Evolutionary conservation across 2,113 vertebrate species (phyloP).

Genomic region (Epinephelus cyanopodus): DNA sequence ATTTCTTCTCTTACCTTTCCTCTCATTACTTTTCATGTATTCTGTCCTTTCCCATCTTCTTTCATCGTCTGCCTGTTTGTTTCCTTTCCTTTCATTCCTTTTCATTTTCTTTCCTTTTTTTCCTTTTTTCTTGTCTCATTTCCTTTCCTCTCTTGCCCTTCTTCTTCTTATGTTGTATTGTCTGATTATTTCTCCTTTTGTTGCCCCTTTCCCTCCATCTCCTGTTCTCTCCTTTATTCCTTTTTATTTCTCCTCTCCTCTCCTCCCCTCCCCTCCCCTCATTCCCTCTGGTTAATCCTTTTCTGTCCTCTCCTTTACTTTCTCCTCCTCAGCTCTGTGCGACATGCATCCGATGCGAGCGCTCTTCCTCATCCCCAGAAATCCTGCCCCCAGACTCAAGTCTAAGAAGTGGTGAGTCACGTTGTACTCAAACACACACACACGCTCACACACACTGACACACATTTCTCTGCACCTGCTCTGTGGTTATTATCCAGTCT

Average conservation of each 20-base stretch:
- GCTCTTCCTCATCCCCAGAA: slow-evolving; percentile 98
- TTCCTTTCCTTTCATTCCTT: too few relatives aligned
- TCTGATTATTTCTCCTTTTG: not conserved
- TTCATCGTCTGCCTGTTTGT: too few relatives aligned
- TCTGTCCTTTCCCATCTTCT: slow-evolving; percentile 11
- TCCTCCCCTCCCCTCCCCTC: not conserved
- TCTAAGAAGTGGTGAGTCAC: slow-evolving; percentile 97
- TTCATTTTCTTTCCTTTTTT: too few relatives aligned
- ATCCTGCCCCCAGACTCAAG: slow-evolving; percentile 96
- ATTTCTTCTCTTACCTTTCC: too few relatives aligned
- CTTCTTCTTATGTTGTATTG: not conserved
- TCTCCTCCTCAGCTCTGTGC: slow-evolving; percentile 90
- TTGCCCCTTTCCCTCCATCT: not conserved
- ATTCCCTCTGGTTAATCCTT: not conserved
- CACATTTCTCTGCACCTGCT: slow-evolving; percentile 13
- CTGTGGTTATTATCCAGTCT: slow-evolving; percentile 17
- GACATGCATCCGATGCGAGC: slow-evolving; percentile 99
- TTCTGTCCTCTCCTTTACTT: not conserved
- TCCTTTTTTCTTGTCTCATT: not conserved
- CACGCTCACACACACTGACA: not conserved
- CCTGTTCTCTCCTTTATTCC: not conserved
- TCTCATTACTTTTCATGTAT: too few relatives aligned
- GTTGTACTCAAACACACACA: not conserved
- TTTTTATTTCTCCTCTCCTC: not conserved
- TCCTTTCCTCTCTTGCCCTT: not conserved